Conservation (phyloP, 2,888 invertebrate genomes). For the Pseudanteris insignis region DNA sequence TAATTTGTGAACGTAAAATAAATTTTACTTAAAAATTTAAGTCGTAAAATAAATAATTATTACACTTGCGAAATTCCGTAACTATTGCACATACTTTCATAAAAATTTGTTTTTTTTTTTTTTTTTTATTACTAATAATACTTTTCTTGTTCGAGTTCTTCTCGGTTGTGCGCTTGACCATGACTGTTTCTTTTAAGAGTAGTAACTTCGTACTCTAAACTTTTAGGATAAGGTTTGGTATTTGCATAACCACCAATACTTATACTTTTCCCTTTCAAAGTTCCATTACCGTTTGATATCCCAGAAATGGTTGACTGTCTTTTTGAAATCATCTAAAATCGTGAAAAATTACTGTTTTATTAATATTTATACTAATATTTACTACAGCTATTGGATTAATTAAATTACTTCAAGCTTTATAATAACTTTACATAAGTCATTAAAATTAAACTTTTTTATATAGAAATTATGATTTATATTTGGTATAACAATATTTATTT, state of each 20-base stretch:
- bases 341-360: no score
- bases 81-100: conserved; percentile 25
- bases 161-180: conserved; percentile 69
- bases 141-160: conserved; percentile 74
- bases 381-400: no score
- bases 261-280: conserved; percentile 68
- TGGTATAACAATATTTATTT: no score
- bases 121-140: conserved; percentile 69
- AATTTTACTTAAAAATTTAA: no score
- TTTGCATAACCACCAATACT: conserved; percentile 68
- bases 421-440: no score
- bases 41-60: conserved; percentile 4
- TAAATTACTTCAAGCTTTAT: no score
- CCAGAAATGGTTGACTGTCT: conserved; percentile 78
- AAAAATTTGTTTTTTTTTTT: conserved; percentile 51
- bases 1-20: no score
- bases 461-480: no score
- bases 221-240: conserved; percentile 77
- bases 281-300: conserved; percentile 68
- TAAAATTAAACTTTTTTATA: no score
- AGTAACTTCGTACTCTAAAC: conserved; percentile 80
- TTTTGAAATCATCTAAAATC: no score
- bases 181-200: conserved; percentile 81
- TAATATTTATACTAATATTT: no score
- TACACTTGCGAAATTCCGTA: conserved; percentile 8